Evolutionary conservation across 2,113 vertebrate genomes (phyloP).

Genomic region (Mionectes macconnelli): DNA sequence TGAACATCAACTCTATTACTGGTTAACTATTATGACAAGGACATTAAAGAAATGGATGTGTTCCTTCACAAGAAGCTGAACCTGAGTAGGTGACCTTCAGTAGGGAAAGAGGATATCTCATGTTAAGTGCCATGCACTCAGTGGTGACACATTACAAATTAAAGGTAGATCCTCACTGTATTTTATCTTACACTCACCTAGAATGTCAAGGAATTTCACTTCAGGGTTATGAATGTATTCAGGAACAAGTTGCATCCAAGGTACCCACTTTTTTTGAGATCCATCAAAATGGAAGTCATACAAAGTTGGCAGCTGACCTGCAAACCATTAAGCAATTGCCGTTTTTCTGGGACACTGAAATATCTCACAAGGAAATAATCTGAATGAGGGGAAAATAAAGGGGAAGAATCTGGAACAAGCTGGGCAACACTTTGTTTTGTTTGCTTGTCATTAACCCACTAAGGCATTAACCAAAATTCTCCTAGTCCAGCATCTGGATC

Average conservation of each 20-base stretch:
- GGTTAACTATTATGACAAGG: background rate
- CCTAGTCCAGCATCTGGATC: background rate
- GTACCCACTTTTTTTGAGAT: conserved; percentile 79
- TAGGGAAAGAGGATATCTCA: background rate
- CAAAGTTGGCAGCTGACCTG: conserved; percentile 87
- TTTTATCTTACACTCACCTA: conserved; percentile 78
- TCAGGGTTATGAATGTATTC: conserved; percentile 82
- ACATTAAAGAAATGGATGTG: background rate
- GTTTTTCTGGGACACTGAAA: background rate
- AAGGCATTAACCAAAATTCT: background rate
- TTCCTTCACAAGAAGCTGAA: background rate
- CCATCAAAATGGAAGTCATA: conserved; percentile 93
- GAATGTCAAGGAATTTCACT: conserved; percentile 86
- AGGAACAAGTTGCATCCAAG: conserved; percentile 86
- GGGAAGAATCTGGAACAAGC: background rate
- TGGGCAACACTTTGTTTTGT: background rate
- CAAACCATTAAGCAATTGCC: background rate
- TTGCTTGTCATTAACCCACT: background rate
- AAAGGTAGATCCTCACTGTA: background rate
- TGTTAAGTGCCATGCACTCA: background rate
- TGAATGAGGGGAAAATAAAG: background rate
- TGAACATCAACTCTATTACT: background rate
- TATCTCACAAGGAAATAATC: background rate
- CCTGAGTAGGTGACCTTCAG: background rate
- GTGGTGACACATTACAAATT: background rate